Conservation (phyloP, 1,140 invertebrate genomes). For the Harpegnathos saltator region DNA sequence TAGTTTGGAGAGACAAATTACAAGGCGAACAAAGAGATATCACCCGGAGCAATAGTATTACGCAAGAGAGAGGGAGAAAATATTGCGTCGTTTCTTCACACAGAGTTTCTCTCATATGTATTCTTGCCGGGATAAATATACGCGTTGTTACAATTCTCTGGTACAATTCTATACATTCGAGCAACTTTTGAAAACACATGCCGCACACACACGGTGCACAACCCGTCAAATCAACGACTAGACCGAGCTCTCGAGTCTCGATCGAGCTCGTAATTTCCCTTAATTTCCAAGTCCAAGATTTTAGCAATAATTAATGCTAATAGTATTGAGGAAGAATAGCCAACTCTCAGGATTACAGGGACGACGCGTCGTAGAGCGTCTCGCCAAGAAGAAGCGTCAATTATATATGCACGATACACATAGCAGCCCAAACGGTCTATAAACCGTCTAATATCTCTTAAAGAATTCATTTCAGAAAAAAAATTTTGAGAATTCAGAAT, state of each 20-base stretch:
- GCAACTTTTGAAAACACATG: not conserved
- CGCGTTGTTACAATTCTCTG: conserved; percentile 3
- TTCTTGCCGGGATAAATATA: conserved; percentile 22
- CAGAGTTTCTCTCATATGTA: not conserved
- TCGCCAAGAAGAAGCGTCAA: not conserved
- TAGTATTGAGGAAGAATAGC: not conserved
- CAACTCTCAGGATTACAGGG: not conserved
- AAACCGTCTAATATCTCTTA: too few relatives aligned
- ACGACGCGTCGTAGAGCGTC: not conserved
- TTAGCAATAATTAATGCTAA: conserved; percentile 1
- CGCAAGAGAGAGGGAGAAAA: not conserved
- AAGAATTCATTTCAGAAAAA: too few relatives aligned
- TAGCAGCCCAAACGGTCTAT: too few relatives aligned
- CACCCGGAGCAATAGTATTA: not conserved
- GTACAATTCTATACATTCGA: not conserved
- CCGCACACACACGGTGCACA: not conserved
- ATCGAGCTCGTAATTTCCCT: not conserved
- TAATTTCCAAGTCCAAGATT: not conserved
- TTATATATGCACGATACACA: conserved; percentile 25
- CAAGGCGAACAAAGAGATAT: not conserved
- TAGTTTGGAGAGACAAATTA: not conserved
- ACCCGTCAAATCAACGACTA: not conserved
- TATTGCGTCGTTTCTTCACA: not conserved
- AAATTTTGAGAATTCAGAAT: too few relatives aligned
- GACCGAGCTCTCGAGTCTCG: not conserved